A percentile compares a stretch with the other conserved stretches of the same genome.
Conservation (phyloP, 2,113 vertebrate genomes). For the Gymnorhina tibicen region DNA sequence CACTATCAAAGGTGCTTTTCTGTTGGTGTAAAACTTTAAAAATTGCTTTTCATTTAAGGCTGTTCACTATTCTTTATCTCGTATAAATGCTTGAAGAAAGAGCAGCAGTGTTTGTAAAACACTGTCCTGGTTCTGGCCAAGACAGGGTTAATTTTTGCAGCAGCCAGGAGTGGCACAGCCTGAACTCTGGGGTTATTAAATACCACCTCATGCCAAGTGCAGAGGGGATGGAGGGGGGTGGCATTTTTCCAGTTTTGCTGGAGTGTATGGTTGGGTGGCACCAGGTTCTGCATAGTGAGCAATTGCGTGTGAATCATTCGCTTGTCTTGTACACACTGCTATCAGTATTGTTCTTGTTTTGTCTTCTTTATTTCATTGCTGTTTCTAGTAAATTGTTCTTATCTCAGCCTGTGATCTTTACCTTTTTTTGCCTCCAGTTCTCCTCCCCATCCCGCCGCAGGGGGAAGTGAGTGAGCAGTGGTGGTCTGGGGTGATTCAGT, state of each 20-base stretch:
- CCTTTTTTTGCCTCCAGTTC: not conserved
- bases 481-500: not conserved
- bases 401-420: not conserved
- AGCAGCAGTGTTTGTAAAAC: not conserved
- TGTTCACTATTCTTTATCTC: not conserved
- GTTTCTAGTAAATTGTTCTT: not conserved
- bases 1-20: slow-evolving; percentile 84
- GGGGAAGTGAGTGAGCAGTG: not conserved
- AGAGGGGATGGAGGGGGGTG: not conserved
- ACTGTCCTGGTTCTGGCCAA: not conserved
- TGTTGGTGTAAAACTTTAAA: not conserved
- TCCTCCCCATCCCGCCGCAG: not conserved
- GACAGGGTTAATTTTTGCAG: not conserved
- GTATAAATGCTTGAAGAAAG: not conserved
- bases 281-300: not conserved
- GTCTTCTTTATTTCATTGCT: not conserved
- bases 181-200: not conserved
- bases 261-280: not conserved
- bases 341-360: not conserved
- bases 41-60: not conserved
- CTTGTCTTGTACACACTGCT: not conserved
- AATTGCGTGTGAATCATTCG: not conserved
- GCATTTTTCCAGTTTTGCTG: not conserved
- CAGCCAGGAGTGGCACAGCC: not conserved
- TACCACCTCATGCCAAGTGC: not conserved